phyloP scores from a whole-genome alignment of 2,113 vertebrate genomes.

The Anolis sagrei region DNA sequence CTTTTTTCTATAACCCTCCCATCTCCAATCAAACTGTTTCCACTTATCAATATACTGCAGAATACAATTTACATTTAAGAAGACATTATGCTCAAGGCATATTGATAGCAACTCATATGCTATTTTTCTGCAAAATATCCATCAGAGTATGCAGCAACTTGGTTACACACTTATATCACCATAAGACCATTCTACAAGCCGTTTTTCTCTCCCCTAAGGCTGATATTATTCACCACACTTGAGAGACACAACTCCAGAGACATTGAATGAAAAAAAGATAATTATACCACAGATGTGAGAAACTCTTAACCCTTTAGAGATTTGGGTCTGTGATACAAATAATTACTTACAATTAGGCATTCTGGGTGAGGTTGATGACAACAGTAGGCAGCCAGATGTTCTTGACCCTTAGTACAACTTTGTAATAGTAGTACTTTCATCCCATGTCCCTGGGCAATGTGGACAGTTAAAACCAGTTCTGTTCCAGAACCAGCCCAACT shows the following conservation, averaged over 20 bases:
- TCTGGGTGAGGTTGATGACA: no score
- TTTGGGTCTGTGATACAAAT: background rate
- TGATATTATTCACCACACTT: background rate
- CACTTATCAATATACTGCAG: slow-evolving; percentile 33
- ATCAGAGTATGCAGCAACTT: slow-evolving; percentile 3
- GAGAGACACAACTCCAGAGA: background rate
- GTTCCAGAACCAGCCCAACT: no score
- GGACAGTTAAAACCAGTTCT: no score
- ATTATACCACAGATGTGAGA: background rate
- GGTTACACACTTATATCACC: background rate
- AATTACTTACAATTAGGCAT: background rate
- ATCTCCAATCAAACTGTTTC: slow-evolving; percentile 31
- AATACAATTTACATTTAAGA: slow-evolving; percentile 29
- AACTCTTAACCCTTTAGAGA: background rate
- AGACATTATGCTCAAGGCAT: slow-evolving; percentile 22
- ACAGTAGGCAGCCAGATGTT: no score
- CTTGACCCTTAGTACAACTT: no score
- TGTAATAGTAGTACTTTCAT: no score
- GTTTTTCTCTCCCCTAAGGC: slow-evolving; percentile 16
- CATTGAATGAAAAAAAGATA: background rate
- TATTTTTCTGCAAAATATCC: slow-evolving; percentile 28
- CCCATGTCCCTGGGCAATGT: no score
- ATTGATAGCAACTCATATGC: slow-evolving; percentile 15
- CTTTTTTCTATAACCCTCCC: no score
- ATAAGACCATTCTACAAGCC: background rate